Evolutionary conservation across 2,888 invertebrate genomes (phyloP).

Genomic region (Coleophora deauratella): DNA sequence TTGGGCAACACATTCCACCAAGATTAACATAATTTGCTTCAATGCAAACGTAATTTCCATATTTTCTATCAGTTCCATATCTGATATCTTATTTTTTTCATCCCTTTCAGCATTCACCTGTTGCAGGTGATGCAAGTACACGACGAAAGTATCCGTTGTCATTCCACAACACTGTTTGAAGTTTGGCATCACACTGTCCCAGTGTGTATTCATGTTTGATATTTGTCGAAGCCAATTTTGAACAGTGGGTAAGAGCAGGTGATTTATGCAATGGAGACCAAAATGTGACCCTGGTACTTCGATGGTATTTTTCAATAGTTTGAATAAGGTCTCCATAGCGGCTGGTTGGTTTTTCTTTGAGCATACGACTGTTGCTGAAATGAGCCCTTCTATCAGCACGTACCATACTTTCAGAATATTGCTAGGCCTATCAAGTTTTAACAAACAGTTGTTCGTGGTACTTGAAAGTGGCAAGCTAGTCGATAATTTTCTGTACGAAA

Average conservation of each 20-base stretch:
- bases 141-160: slow-evolving; percentile 92
- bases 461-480: slow-evolving; percentile 65
- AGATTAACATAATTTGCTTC: slow-evolving; percentile 87
- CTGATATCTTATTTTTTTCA: slow-evolving; percentile 46
- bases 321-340: slow-evolving; percentile 90
- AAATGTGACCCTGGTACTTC: slow-evolving; percentile 90
- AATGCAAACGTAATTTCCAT: slow-evolving; percentile 81
- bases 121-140: slow-evolving; percentile 85
- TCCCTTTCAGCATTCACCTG: slow-evolving; percentile 69
- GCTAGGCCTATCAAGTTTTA: slow-evolving; percentile 83
- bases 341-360: slow-evolving; percentile 92
- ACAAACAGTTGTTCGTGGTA: slow-evolving; percentile 70
- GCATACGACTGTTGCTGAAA: slow-evolving; percentile 86
- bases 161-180: slow-evolving; percentile 97
- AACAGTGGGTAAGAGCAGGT: slow-evolving; percentile 91
- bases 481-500: slow-evolving; percentile 76
- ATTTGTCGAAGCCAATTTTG: slow-evolving; percentile 93
- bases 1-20: slow-evolving; percentile 93
- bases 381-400: slow-evolving; percentile 88
- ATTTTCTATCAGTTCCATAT: slow-evolving; percentile 72
- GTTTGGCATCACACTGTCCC: slow-evolving; percentile 87
- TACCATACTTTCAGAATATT: slow-evolving; percentile 94
- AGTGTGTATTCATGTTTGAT: slow-evolving; percentile 79
- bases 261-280: slow-evolving; percentile 93
- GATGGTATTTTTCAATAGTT: slow-evolving; percentile 83